Evolutionary conservation across 2,113 vertebrate species (phyloP).

Genomic region (Anhinga anhinga): DNA sequence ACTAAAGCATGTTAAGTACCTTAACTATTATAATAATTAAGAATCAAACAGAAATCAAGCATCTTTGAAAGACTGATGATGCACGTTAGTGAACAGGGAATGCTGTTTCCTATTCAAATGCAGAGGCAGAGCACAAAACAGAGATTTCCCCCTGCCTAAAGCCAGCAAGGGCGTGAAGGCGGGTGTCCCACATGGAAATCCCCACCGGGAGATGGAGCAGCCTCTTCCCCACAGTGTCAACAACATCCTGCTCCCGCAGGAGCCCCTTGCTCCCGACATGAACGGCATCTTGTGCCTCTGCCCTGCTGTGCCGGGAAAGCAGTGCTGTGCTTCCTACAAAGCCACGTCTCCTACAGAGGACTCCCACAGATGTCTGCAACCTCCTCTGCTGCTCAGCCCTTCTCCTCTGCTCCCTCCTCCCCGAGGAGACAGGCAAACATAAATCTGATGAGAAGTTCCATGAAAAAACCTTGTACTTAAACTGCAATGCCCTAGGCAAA

Average conservation of each 20-base stretch:
- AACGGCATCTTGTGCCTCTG: rapidly evolving
- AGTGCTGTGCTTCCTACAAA: background rate
- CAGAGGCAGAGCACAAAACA: background rate
- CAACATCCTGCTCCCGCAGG: rapidly evolving
- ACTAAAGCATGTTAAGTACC: constrained; percentile 60
- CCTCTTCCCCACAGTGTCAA: background rate
- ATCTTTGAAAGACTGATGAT: constrained; percentile 35
- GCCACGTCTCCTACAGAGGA: background rate
- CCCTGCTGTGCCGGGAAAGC: background rate
- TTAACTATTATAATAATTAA: constrained; percentile 67
- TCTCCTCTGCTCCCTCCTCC: background rate
- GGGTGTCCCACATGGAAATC: background rate
- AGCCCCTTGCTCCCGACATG: rapidly evolving
- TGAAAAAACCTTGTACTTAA: rapidly evolving
- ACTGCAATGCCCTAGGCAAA: background rate
- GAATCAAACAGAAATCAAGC: constrained; percentile 60
- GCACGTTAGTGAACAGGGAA: background rate
- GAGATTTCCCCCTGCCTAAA: background rate
- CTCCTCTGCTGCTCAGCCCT: background rate
- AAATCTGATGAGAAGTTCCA: background rate
- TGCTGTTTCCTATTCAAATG: background rate
- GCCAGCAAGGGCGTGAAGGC: rapidly evolving
- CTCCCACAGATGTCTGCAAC: background rate
- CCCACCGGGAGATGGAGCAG: background rate
- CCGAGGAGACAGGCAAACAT: rapidly evolving